Conservation (phyloP, 92 coral and sea anemone genomes). For the Epizoanthus scotinus region DNA sequence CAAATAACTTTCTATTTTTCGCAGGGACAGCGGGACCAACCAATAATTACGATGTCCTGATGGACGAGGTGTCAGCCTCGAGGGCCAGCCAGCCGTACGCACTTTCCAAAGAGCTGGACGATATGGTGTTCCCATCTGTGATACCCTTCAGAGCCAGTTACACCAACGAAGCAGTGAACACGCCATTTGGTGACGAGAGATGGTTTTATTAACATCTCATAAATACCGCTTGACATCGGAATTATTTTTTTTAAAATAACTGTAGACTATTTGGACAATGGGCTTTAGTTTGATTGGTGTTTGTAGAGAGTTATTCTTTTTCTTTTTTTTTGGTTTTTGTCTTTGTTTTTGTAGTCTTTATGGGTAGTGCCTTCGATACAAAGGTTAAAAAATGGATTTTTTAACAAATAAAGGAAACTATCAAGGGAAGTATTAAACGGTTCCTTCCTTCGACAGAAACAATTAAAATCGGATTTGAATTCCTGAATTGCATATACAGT, state of each 20-base stretch:
- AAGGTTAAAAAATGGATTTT: too few species aligned
- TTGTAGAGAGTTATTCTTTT: too few species aligned
- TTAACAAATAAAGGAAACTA: too few species aligned
- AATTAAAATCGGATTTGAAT: too few species aligned
- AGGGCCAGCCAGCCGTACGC: slow-evolving; percentile 45
- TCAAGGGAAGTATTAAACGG: too few species aligned
- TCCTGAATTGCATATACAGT: too few species aligned
- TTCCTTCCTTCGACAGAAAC: too few species aligned
- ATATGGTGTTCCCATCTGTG: slow-evolving; percentile 60
- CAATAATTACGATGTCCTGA: neutral
- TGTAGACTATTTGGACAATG: too few species aligned
- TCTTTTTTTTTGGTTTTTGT: too few species aligned
- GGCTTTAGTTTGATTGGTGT: too few species aligned
- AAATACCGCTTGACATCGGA: neutral
- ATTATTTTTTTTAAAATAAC: neutral
- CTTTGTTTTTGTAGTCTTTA: too few species aligned
- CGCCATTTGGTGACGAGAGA: slow-evolving; percentile 12
- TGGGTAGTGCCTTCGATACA: too few species aligned
- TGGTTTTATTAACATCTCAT: slow-evolving; percentile 6
- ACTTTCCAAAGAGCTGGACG: slow-evolving; percentile 48
- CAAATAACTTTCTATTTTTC: neutral
- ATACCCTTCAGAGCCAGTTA: slow-evolving; percentile 54
- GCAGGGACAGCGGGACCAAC: neutral
- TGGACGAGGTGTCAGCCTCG: neutral
- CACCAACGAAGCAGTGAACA: slow-evolving; percentile 6